Percentiles rank a stretch among this genome's conserved stretches.
Conservation (phyloP, 2,113 vertebrate species). For the Psilopogon haemacephalus region DNA sequence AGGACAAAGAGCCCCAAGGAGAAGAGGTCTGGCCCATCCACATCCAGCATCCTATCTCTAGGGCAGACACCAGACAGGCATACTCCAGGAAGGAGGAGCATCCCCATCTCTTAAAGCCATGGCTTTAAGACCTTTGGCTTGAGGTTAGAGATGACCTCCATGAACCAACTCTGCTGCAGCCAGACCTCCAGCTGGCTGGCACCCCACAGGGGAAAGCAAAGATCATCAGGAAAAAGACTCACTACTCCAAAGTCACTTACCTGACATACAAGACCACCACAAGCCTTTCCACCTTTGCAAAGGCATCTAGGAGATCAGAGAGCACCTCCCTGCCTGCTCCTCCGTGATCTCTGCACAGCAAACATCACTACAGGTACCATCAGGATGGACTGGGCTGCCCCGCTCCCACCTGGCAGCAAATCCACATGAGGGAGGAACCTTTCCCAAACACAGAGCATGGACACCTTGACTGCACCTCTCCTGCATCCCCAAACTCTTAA, state of each 20-base stretch:
- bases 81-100: fast-evolving
- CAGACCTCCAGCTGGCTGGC: background rate
- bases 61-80: background rate
- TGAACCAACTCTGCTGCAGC: background rate
- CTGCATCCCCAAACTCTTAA: background rate
- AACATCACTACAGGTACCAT: background rate
- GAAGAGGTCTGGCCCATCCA: background rate
- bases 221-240: background rate
- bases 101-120: background rate
- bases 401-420: background rate
- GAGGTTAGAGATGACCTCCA: background rate
- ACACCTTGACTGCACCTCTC: background rate
- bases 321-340: background rate
- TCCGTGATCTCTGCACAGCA: background rate
- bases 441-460: background rate
- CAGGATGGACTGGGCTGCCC: background rate
- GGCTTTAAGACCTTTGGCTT: background rate
- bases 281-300: background rate
- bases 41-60: background rate
- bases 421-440: background rate
- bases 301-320: background rate
- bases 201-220: background rate
- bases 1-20: background rate
- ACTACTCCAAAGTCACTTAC: constrained; percentile 9
- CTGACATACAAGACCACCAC: background rate